Base-by-base conservation (phyloP, 2,888 invertebrate species). In the Trilocha varians region DNA sequence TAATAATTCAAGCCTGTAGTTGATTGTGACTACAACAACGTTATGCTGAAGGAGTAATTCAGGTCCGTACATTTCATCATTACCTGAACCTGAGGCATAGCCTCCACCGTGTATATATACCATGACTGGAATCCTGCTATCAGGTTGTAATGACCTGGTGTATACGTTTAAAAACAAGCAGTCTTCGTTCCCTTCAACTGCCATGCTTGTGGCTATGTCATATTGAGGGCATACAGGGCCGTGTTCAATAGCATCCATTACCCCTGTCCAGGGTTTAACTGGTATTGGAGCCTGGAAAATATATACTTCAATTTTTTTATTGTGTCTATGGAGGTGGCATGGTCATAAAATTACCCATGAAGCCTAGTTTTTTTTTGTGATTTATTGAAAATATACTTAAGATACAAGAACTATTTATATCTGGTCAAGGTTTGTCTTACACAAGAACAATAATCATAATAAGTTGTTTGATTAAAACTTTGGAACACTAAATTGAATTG, bases 1-100 rank as follows among this genome's bases (percentile, higher is more conserved):
- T 5, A 87, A 50, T 0, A 74, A 70, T 0, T 84, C 87, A 5
- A 71, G 46, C 44, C 87, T 65, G 46, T 84, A 87, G 53, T 87
- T 87, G 0, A 87, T 48, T 0, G 88, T 87, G 1, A 56, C 56
- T 1, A 55, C n/a, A 18, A 55, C 25, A 0, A 55, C 52, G 11
- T 38, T 39, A 15, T 48, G 34, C 5, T 44, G 43, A 0, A 56
- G 13, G 1, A 56, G 40, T 18, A 55, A 53, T 41, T 53, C 52
- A 13, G 73, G 70, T 0, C 65, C 69, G 34, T 59, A 62, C 1
- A 53, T 15, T 13, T 51, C 44, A 5, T 55, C 54, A 40, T 69
- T 56, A 13, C 69, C 67, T 18, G 59, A 62, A 4, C 69, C 70
- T 11, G 52, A 51, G 1, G 44, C 38, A 34, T 57, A 66, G 0